These are phyloP conservation scores for Trididemnum miniatum DNA, from an alignment of 23 tunicate genomes.

Conservation along the genomic window DNA sequence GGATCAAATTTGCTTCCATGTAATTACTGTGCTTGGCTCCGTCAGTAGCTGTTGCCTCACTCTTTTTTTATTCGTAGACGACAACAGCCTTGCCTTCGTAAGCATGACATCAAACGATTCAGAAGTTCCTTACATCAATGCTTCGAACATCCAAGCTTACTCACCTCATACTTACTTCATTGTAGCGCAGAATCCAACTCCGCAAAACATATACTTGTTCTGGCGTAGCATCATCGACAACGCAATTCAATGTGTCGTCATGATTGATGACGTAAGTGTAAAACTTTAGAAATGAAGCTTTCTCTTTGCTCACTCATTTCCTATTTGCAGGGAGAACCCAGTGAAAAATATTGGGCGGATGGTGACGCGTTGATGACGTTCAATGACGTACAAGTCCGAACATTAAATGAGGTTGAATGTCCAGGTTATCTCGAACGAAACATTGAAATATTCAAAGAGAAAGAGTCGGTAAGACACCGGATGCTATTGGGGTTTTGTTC, in stretches of 20 bases:
- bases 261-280: conserved; percentile 33
- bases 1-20: conserved; percentile 10
- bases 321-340: not conserved
- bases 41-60: no score
- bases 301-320: not conserved
- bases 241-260: conserved; percentile 29
- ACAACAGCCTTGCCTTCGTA: conserved; percentile 21
- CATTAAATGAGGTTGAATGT: not conserved
- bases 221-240: conserved; percentile 38
- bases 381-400: conserved; percentile 32
- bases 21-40: no score
- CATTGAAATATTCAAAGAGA: conserved; percentile 12
- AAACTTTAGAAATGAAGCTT: not conserved
- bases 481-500: no score
- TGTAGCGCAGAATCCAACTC: conserved; percentile 22
- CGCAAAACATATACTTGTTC: conserved; percentile 24
- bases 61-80: conserved; percentile 17
- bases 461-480: conserved; percentile 23
- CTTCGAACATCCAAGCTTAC: conserved; percentile 32
- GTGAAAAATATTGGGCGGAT: conserved; percentile 27
- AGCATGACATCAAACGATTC: conserved; percentile 7
- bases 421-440: conserved; percentile 23
- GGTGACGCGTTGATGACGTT: not conserved
- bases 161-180: conserved; percentile 7
- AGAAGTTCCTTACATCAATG: conserved; percentile 27